Percentiles rank a stretch among this genome's conserved stretches.
These are phyloP conservation scores for Apostichopus parvimensis DNA, from an alignment of 35 echinoderm and acorn worm genomes.

Conservation along the genomic window DNA sequence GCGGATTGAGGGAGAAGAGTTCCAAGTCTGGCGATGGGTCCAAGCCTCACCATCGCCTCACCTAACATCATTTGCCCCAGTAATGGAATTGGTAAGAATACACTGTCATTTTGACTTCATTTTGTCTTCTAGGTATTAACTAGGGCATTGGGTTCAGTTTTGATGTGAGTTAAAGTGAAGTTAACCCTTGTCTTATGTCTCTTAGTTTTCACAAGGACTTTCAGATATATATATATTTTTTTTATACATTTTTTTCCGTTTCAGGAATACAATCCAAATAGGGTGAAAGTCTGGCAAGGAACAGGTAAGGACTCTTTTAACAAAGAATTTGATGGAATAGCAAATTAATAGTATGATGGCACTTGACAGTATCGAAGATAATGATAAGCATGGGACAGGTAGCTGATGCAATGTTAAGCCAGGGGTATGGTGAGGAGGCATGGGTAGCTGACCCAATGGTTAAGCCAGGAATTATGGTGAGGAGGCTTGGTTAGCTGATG, in stretches of 20 bases:
- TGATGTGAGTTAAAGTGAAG: neutral
- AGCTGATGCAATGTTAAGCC: too few relatives aligned
- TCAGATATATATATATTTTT: neutral
- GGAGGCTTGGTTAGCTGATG: too few relatives aligned
- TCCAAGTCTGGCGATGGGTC: constrained; percentile 90
- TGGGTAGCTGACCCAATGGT: too few relatives aligned
- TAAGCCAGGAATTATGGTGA: too few relatives aligned
- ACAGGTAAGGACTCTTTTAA: constrained; percentile 67
- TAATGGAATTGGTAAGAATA: constrained; percentile 68
- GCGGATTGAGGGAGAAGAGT: constrained; percentile 87
- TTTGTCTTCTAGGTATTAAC: neutral
- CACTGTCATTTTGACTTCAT: too few relatives aligned
- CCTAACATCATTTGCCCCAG: constrained; percentile 70
- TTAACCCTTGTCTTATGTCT: neutral
- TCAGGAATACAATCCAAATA: constrained; percentile 85
- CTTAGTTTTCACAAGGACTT: neutral
- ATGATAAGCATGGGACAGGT: too few relatives aligned
- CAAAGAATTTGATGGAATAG: too few relatives aligned
- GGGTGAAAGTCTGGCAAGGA: constrained; percentile 94
- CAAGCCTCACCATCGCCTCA: constrained; percentile 55
- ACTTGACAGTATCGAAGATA: too few relatives aligned
- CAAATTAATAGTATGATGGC: too few relatives aligned
- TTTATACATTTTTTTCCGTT: neutral
- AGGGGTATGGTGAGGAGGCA: too few relatives aligned
- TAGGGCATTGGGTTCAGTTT: neutral